Evolutionary conservation across 2,113 vertebrate species (phyloP), one percentile per base, ranked within the genome.

Genomic region (Gymnocephalus cernua): DNA sequence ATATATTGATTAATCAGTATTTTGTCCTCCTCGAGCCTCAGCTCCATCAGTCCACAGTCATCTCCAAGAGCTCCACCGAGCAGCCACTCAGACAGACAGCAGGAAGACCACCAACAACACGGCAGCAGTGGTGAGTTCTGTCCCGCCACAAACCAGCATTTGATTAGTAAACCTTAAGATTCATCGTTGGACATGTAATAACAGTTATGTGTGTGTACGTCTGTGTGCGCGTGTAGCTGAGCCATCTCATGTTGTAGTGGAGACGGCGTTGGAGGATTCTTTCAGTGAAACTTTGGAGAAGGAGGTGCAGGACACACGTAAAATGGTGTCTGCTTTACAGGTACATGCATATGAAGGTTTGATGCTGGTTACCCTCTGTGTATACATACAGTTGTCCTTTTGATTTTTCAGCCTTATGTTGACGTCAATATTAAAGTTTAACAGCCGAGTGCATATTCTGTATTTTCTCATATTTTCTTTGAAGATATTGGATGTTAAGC

Each of bases 301-400:
- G 90, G 98, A 99, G 71, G 97, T 99, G 95, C 96, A 98, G 78
- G 98, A 99, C 87, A 96, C 98, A 0, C 96, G 98, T 68, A 97
- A 96, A 91, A 99, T 99, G 97, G 97, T 99, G 89, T 98, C 97
- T 6, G 95, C 96, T 77, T 88, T 99, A 79, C 91, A 92, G 90
- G 91, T 93, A 83, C 5, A 25, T 23, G 2, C 41, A 51, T 27
- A 12, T 18, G 57, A 11, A 44, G 3, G 4, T 73, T 62, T 27
- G 13, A 32, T 51, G 53, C 41, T 51, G 48, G 2, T 19, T 3
- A 63, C 4, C 0, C 2, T 58, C 1, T 12, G 2, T 64, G 4
- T 21, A 27, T 51, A 15, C 27, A 51, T 9, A 9, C 1, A 47
- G 3, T 27, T 25, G 18, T 59, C 12, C 0, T 54, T 51, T 47